Conservation (phyloP, 2,888 invertebrate genomes). For the Xanthorhoe spadicearia region DNA sequence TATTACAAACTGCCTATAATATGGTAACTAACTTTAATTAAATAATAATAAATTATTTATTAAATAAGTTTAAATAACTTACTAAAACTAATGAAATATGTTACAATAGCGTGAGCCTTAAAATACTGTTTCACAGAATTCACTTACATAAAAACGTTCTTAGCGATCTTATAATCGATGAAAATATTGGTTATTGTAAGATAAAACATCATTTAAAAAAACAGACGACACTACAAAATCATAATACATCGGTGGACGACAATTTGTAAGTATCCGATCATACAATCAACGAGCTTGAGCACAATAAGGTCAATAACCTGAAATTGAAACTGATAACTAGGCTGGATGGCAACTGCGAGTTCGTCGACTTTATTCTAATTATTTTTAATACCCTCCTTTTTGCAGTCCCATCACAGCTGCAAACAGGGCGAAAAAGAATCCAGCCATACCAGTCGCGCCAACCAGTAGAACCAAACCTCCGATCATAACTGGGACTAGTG, state of each 20-base stretch:
- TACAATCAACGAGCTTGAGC: slow-evolving; percentile 36
- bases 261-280: slow-evolving; percentile 27
- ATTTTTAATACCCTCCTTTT: slow-evolving; percentile 71
- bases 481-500: slow-evolving; percentile 90
- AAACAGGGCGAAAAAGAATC: slow-evolving; percentile 94
- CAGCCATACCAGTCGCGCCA: slow-evolving; percentile 92
- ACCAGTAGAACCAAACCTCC: slow-evolving; percentile 89
- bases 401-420: slow-evolving; percentile 92
- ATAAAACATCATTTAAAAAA: slow-evolving; percentile 15
- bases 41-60: slow-evolving; percentile 47
- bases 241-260: slow-evolving; percentile 30
- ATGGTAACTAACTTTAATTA: slow-evolving; percentile 53
- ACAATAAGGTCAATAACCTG: slow-evolving; percentile 41
- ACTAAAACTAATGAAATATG: slow-evolving; percentile 58
- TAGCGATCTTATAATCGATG: background rate
- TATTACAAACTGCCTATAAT: slow-evolving; percentile 36
- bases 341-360: slow-evolving; percentile 74
- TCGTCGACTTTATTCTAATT: slow-evolving; percentile 61
- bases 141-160: slow-evolving; percentile 16
- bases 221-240: slow-evolving; percentile 6
- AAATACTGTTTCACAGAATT: slow-evolving; percentile 26
- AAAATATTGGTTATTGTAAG: slow-evolving; percentile 9
- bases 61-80: slow-evolving; percentile 64
- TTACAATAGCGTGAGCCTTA: slow-evolving; percentile 69
- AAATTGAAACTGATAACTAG: slow-evolving; percentile 55